phyloP scores from a whole-genome alignment of 1,140 invertebrate species.

The Drosophila albomicans region DNA sequence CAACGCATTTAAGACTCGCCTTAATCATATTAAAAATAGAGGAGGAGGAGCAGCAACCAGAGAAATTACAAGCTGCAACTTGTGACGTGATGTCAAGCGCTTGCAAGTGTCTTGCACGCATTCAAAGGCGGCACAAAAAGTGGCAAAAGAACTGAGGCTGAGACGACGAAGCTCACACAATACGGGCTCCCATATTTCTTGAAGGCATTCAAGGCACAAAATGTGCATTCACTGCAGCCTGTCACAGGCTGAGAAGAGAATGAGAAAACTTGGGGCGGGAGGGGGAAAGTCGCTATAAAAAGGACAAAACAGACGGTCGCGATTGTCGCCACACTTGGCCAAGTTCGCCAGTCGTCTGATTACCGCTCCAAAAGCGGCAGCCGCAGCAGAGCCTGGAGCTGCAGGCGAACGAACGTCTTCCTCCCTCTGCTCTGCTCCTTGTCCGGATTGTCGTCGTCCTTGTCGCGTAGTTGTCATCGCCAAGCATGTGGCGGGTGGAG shows the following conservation, averaged over 20 bases:
- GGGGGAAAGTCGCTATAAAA: conserved; percentile 34
- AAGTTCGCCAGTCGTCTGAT: conserved; percentile 67
- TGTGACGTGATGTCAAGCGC: conserved; percentile 56
- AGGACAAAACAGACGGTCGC: conserved; percentile 61
- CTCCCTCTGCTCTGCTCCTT: not conserved
- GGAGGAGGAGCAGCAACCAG: not conserved
- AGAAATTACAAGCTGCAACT: conserved; percentile 29
- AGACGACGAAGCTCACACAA: conserved; percentile 24
- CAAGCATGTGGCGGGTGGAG: conserved; percentile 44
- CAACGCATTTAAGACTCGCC: conserved; percentile 10
- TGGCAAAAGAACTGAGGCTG: not conserved
- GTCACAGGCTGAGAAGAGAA: conserved; percentile 19
- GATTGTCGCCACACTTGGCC: conserved; percentile 60
- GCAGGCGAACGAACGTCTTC: too few species aligned
- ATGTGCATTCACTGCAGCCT: conserved; percentile 49
- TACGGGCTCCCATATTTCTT: conserved; percentile 53
- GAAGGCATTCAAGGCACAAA: conserved; percentile 55
- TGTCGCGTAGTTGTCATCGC: conserved; percentile 53
- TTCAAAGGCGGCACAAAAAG: conserved; percentile 35
- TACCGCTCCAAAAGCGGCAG: conserved; percentile 31
- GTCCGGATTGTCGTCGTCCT: conserved; percentile 16
- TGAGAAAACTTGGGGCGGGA: not conserved
- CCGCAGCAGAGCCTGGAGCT: not conserved
- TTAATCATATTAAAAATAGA: conserved; percentile 45
- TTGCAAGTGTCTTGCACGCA: conserved; percentile 12